Percentiles rank a stretch among this genome's conserved stretches.
phyloP scores from a whole-genome alignment of 2,888 invertebrate genomes.

The Melieria picta region DNA sequence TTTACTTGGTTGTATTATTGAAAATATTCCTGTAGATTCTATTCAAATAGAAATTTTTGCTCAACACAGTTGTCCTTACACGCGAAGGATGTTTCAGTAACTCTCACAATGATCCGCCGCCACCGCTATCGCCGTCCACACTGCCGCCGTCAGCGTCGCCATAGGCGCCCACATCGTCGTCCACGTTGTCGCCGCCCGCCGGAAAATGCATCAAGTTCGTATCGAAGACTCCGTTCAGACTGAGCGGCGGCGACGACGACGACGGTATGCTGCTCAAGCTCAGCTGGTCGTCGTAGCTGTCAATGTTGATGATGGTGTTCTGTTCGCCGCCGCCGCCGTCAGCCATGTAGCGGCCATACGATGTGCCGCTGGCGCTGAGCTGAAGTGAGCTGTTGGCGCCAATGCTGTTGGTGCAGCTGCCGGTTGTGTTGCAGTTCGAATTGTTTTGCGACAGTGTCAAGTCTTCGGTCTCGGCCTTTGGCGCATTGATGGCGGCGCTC shows the following conservation, averaged over 20 bases:
- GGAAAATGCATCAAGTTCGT: constrained; percentile 52
- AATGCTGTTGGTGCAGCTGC: no score
- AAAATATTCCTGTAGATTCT: constrained; percentile 56
- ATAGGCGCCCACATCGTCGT: constrained; percentile 9
- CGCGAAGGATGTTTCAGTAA: constrained; percentile 55
- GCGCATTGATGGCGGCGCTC: no score
- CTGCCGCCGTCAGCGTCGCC: constrained; percentile 21
- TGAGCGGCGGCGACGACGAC: constrained; percentile 73
- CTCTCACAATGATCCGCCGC: constrained; percentile 57
- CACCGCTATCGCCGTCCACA: constrained; percentile 29
- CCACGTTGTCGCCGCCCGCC: constrained; percentile 19
- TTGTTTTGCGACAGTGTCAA: no score
- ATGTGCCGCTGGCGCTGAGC: background rate
- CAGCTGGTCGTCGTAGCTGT: constrained; percentile 80
- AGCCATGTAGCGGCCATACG: constrained; percentile 44
- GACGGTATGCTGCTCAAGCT: constrained; percentile 82
- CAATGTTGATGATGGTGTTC: constrained; percentile 70
- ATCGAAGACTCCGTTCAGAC: constrained; percentile 73
- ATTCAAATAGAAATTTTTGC: constrained; percentile 52
- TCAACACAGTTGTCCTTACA: constrained; percentile 47
- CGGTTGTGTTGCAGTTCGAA: no score
- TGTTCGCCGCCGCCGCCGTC: constrained; percentile 68
- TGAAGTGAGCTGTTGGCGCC: no score
- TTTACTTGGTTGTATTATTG: constrained; percentile 40
- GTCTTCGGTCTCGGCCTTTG: no score